Evolutionary conservation across 1,140 invertebrate species (phyloP), one percentile per base, ranked within the genome.

Genomic region (Aphelenchoides besseyi): DNA sequence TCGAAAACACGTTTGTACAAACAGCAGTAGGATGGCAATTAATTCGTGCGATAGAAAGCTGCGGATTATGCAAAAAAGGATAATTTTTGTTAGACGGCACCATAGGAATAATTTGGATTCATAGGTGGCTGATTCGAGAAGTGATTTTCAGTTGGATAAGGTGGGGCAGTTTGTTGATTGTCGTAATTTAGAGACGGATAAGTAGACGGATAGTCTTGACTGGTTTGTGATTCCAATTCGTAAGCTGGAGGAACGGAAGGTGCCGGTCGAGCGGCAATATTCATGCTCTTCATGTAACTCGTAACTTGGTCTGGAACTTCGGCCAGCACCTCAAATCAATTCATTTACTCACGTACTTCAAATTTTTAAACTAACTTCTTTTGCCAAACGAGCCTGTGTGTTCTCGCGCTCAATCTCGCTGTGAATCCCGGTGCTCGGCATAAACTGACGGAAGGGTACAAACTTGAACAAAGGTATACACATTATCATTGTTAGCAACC

Each of bases 401-500:
- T 62, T 23, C n/a, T 52, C 70, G 35, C 53, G 70, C 37, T 61
- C 72, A 9, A 35, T 36, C 0, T 52, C 23, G 23, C 32, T 75
- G 30, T 29, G 70, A n/a, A 36, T 3, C n/a, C 62, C 72, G n/a
- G 23, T 62, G 28, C 23, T 30, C 23, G 36, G 79, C 1, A 81
- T 62, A 37, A 82, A 79, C n/a, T 82, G 64, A 16, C 76, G 79
- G 53, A 79, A 75, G 41, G 81, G 76, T 3, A 79, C 78, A 70
- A 79, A 79, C 76, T n/a, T n/a, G n/a, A n/a, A n/a, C n/a, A n/a
- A n/a, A 75, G 23, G 28, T 41, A 33, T n/a, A n/a, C 48, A 52
- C 1, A 52, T n/a, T n/a, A 52, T 52, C 16, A 23, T 52, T 2
- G 48, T n/a, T 52, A 2, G n/a, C 23, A 52, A 1, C n/a, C 48